phyloP scores from a whole-genome alignment of 2,797 vertebrate genomes.

The Pelobates cultripes region DNA sequence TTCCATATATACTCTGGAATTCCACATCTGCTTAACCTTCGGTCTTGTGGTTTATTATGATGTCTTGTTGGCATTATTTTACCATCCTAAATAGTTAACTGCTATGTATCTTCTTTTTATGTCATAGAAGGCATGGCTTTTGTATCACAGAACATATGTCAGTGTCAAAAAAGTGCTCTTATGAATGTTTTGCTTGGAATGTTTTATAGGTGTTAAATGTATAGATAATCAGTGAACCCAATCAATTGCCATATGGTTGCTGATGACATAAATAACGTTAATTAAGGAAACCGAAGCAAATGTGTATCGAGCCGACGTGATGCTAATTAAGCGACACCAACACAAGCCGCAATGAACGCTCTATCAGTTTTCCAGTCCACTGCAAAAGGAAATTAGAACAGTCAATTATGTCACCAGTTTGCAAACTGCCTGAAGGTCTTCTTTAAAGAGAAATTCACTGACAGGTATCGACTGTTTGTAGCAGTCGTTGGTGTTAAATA shows the following conservation, averaged over 20 bases:
- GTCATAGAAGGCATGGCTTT: too few relatives aligned
- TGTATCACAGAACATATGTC: too few relatives aligned
- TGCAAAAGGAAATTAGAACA: conserved; percentile 5
- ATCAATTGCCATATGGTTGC: background rate
- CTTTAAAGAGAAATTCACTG: background rate
- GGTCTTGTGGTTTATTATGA: too few relatives aligned
- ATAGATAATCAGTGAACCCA: background rate
- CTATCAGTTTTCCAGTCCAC: conserved; percentile 1
- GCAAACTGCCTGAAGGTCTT: conserved; percentile 2
- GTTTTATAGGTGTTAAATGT: background rate
- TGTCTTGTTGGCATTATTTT: too few relatives aligned
- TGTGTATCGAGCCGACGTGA: background rate
- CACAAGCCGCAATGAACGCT: background rate
- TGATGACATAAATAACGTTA: background rate
- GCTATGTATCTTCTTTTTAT: too few relatives aligned
- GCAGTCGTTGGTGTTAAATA: conserved; percentile 4
- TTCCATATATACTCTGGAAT: too few relatives aligned
- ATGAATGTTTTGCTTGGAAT: background rate
- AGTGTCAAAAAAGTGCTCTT: too few relatives aligned
- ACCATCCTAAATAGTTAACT: too few relatives aligned
- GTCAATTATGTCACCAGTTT: conserved; percentile 13
- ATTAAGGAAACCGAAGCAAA: background rate
- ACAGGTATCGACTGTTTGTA: conserved; percentile 12
- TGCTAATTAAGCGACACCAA: conserved; percentile 10
- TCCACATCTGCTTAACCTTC: too few relatives aligned